Conservation (phyloP, 2,797 vertebrate genomes). For the Ambastaia sidthimunki region DNA sequence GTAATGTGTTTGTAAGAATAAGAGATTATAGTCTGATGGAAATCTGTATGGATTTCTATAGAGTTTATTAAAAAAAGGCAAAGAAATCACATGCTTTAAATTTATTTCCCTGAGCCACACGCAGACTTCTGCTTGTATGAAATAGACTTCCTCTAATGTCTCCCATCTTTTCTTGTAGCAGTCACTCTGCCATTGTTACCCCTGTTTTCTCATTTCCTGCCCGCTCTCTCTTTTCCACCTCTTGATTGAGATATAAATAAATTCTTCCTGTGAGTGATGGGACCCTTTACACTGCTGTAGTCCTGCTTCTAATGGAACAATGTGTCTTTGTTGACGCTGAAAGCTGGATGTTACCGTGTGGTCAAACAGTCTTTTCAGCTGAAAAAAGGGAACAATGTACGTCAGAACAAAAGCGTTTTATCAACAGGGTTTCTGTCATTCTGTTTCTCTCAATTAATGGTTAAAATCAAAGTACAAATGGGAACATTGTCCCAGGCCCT, state of each 20-base stretch:
- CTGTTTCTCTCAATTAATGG: slow-evolving; percentile 26
- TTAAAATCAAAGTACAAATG: neutral
- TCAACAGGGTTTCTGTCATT: slow-evolving; percentile 50
- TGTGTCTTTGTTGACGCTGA: slow-evolving; percentile 52
- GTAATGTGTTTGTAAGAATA: too few species aligned
- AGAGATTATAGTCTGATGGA: too few species aligned
- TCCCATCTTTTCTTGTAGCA: slow-evolving; percentile 30
- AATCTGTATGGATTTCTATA: too few species aligned
- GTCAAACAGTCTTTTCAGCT: slow-evolving; percentile 1
- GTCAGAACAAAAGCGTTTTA: slow-evolving; percentile 26
- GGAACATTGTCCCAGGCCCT: too few species aligned
- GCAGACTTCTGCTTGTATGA: neutral
- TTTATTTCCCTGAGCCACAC: neutral
- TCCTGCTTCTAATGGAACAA: slow-evolving; percentile 54
- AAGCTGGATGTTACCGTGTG: slow-evolving; percentile 38
- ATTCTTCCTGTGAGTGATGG: slow-evolving; percentile 48
- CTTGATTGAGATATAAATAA: slow-evolving; percentile 57
- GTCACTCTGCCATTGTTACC: slow-evolving; percentile 32
- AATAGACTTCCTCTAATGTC: slow-evolving; percentile 25
- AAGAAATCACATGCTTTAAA: neutral
- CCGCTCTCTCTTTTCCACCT: slow-evolving; percentile 19
- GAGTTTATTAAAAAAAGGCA: too few species aligned
- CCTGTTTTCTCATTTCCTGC: slow-evolving; percentile 38
- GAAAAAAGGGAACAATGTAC: slow-evolving; percentile 39
- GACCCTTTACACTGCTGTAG: slow-evolving; percentile 32